Conservation (phyloP, 2,113 vertebrate genomes). For the Kryptolebias marmoratus region DNA sequence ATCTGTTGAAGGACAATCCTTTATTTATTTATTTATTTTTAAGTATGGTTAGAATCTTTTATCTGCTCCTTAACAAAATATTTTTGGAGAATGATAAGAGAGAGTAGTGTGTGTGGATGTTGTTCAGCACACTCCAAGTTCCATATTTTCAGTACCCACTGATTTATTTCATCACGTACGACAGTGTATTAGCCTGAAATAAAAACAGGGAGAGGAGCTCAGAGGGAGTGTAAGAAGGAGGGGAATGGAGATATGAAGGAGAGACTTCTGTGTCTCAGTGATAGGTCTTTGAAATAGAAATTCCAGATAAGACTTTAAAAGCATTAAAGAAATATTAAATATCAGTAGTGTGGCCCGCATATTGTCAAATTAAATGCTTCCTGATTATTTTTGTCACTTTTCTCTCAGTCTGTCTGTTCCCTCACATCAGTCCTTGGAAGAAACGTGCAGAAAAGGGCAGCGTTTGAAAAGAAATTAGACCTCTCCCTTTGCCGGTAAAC, state of each 20-base stretch:
- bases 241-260: constrained; percentile 12
- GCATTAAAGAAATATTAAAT: constrained; percentile 43
- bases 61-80: constrained; percentile 1
- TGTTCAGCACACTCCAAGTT: constrained; percentile 22
- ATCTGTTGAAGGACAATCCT: neutral
- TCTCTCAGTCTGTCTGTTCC: constrained; percentile 27
- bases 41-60: constrained; percentile 16
- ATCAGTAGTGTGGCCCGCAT: constrained; percentile 27
- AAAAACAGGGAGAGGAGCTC: constrained; percentile 5
- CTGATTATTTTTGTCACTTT: constrained; percentile 34
- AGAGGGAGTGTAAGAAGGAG: neutral
- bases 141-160: constrained; percentile 40
- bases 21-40: neutral
- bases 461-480: constrained; percentile 55
- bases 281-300: constrained; percentile 42
- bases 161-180: constrained; percentile 49
- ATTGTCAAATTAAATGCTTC: constrained; percentile 46
- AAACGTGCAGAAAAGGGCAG: constrained; percentile 11
- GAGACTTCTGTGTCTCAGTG: constrained; percentile 26
- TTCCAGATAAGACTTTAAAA: constrained; percentile 55
- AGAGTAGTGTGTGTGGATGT: constrained; percentile 19
- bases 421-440: constrained; percentile 32
- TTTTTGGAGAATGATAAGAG: constrained; percentile 28
- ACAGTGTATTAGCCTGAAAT: constrained; percentile 35
- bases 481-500: constrained; percentile 29